phyloP scores from a whole-genome alignment of 2,888 invertebrate genomes.

The Harpalus rufipes region DNA sequence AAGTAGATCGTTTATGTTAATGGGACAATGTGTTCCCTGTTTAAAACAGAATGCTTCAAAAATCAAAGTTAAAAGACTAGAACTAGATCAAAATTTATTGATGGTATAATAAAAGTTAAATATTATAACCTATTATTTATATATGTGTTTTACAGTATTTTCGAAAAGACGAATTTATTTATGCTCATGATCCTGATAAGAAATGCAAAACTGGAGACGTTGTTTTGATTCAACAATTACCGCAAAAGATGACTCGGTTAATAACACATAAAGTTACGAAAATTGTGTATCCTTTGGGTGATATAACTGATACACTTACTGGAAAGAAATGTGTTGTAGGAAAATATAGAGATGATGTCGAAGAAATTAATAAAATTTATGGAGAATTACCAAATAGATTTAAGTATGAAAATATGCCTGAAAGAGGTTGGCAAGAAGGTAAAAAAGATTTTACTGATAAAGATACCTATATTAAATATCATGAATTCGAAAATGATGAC shows the following conservation, averaged over 20 bases:
- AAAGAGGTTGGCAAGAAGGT: slow-evolving; percentile 90
- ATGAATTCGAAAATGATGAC: slow-evolving; percentile 86
- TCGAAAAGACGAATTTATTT: slow-evolving; percentile 84
- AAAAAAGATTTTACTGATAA: slow-evolving; percentile 89
- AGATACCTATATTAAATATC: slow-evolving; percentile 87
- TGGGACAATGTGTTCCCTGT: slow-evolving; percentile 90
- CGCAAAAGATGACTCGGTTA: slow-evolving; percentile 85
- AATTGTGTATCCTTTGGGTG: slow-evolving; percentile 89
- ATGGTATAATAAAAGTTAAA: slow-evolving; percentile 82
- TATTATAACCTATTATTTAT: slow-evolving; percentile 39
- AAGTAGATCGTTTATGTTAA: slow-evolving; percentile 79
- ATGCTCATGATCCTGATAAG: slow-evolving; percentile 88
- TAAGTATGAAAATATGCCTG: slow-evolving; percentile 87
- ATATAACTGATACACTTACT: slow-evolving; percentile 91
- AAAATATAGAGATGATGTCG: slow-evolving; percentile 87
- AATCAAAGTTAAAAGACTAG: slow-evolving; percentile 86
- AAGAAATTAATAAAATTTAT: slow-evolving; percentile 83
- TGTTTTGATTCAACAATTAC: slow-evolving; percentile 87
- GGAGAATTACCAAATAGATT: slow-evolving; percentile 85
- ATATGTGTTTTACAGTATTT: slow-evolving; percentile 83
- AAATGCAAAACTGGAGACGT: slow-evolving; percentile 90
- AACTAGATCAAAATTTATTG: slow-evolving; percentile 86
- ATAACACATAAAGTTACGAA: slow-evolving; percentile 90
- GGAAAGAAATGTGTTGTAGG: slow-evolving; percentile 88
- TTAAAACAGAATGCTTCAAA: slow-evolving; percentile 88